phyloP scores from a whole-genome alignment of 1,140 invertebrate genomes.

The Ylistrum balloti region DNA sequence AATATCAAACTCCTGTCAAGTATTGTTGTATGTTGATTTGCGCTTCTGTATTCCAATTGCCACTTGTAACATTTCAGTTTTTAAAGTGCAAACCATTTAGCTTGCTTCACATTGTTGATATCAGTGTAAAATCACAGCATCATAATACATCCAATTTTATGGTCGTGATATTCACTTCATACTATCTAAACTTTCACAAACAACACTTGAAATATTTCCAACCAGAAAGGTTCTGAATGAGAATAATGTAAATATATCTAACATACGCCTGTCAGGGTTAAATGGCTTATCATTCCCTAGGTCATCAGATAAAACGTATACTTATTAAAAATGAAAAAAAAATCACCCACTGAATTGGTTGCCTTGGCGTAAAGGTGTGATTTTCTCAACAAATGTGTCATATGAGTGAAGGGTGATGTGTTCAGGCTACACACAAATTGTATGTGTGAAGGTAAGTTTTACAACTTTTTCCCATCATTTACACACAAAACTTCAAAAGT shows the following conservation, averaged over 20 bases:
- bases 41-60: background rate
- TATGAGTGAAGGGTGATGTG: background rate
- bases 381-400: background rate
- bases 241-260: background rate
- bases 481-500: background rate
- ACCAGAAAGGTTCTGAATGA: background rate
- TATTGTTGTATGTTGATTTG: background rate
- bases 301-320: background rate
- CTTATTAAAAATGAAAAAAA: background rate
- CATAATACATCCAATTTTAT: background rate
- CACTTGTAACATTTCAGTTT: background rate
- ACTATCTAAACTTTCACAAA: background rate
- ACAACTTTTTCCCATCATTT: background rate
- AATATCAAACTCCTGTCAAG: background rate
- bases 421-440: background rate
- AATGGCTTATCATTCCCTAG: background rate
- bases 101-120: background rate
- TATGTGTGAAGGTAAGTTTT: background rate
- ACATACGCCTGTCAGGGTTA: background rate
- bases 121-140: background rate
- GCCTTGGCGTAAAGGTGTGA: background rate
- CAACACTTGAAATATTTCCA: constrained; percentile 39
- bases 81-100: constrained; percentile 35
- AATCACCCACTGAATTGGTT: background rate
- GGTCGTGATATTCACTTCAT: background rate